A percentile compares a stretch with the other conserved stretches of the same genome.
Evolutionary conservation across 1,140 invertebrate species (phyloP).

Genomic region (Halictus rubicundus): DNA sequence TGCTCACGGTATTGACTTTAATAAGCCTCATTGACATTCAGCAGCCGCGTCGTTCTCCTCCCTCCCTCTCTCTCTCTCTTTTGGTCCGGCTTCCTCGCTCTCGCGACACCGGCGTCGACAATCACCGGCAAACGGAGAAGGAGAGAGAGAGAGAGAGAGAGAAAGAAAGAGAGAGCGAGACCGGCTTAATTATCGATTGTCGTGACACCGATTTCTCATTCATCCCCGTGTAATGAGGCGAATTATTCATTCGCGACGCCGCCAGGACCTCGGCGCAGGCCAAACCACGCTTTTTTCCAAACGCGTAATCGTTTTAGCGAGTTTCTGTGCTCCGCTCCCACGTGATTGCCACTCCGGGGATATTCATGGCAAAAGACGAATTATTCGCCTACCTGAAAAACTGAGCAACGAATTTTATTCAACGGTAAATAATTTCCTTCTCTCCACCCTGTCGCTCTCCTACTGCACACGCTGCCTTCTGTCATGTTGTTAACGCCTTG

Average conservation of each 20-base stretch:
- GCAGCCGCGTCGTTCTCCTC: neutral
- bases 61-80: neutral
- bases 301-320: neutral
- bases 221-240: neutral
- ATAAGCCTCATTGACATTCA: slow-evolving; percentile 6
- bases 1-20: slow-evolving; percentile 3
- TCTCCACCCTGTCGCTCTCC: no score
- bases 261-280: no score
- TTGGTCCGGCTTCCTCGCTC: no score
- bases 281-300: no score
- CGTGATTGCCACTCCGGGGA: neutral
- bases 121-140: neutral
- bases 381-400: neutral
- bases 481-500: no score
- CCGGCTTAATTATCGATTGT: slow-evolving; percentile 4
- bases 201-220: neutral
- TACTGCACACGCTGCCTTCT: no score
- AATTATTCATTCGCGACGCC: neutral
- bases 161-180: neutral
- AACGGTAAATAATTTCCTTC: no score
- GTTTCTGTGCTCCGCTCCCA: neutral
- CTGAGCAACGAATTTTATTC: no score
- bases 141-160: no score
- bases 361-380: neutral
- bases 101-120: neutral